Base-by-base conservation (phyloP, 2,113 vertebrate genomes). In the Cephalophus harveyi region DNA sequence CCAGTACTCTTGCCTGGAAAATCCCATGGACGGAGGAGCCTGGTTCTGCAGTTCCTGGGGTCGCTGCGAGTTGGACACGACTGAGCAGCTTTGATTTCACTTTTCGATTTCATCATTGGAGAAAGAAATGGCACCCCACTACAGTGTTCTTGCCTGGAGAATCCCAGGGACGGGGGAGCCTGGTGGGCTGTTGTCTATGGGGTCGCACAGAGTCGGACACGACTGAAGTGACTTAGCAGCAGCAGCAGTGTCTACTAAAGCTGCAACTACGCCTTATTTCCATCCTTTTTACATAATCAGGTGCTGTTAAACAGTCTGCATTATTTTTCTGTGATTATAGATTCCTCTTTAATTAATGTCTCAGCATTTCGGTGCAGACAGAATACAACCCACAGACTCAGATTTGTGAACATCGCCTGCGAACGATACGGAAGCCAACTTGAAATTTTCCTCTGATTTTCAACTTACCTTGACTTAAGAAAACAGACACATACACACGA, bases 381-480 rank as follows among this genome's bases (percentile, higher is more conserved):
- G 81, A 64, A 87, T 2, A 9, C 6, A 91, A n/a, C 48, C 25
- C 74, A 16, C 25, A 30, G 78, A 50, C 46, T 30, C 36, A 15
- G n/a, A 62, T 1, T 48, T 25, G 6, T 40, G 57, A 60, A 89
- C 76, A 52, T 89, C 79, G 86, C 60, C 67, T 81, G 30, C 82
- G 16, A 91, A 86, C 50, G 78, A 67, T 33, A 5, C 1, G 2
- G 40, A 76, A 43, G 7, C 71, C 71, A 43, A 76, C 40, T 43
- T 15, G 28, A 94, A 50, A 19, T 55, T 82, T 71, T 85, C 84
- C 52, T 87, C 81, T 91, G 40, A 40, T 85, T 96, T 88, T 60
- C 90, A 97, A 96, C 87, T 84, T 60, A 87, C 85, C 55, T 96
- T 91, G 21, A 82, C 81, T 95, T 97, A 92, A 94, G 40, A 67